phyloP scores from a whole-genome alignment of 2,888 invertebrate genomes.

The Perizoma affinitatum region DNA sequence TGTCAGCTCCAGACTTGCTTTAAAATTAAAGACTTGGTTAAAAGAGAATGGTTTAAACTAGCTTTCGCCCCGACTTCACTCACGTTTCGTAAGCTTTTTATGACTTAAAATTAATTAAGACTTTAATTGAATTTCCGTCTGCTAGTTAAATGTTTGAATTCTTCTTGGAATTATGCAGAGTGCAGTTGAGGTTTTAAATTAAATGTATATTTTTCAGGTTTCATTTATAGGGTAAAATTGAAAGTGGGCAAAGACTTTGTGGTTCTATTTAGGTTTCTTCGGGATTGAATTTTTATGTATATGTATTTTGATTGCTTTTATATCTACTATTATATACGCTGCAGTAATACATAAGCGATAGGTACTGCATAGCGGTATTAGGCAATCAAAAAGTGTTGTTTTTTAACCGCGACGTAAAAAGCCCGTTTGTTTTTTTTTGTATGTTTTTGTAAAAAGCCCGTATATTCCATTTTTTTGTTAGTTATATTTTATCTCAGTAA shows the following conservation, averaged over 20 bases:
- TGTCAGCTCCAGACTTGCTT: conserved; percentile 32
- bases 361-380: too few species aligned
- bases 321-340: too few species aligned
- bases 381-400: too few species aligned
- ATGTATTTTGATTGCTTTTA: too few species aligned
- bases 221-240: conserved; percentile 7
- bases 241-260: not conserved
- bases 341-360: too few species aligned
- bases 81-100: conserved; percentile 28
- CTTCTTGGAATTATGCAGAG: conserved; percentile 25
- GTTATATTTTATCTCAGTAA: too few species aligned
- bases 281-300: too few species aligned
- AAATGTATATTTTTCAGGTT: conserved; percentile 33
- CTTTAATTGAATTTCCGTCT: conserved; percentile 35
- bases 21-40: conserved; percentile 31
- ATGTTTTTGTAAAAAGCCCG: too few species aligned
- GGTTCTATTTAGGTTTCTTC: too few species aligned
- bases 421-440: too few species aligned
- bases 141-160: conserved; percentile 31
- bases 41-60: conserved; percentile 37
- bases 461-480: too few species aligned
- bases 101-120: conserved; percentile 37
- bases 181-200: conserved; percentile 23
- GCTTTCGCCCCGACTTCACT: conserved; percentile 33
- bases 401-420: too few species aligned